phyloP scores from a whole-genome alignment of 2,888 invertebrate genomes.

The Aricia artaxerxes region DNA sequence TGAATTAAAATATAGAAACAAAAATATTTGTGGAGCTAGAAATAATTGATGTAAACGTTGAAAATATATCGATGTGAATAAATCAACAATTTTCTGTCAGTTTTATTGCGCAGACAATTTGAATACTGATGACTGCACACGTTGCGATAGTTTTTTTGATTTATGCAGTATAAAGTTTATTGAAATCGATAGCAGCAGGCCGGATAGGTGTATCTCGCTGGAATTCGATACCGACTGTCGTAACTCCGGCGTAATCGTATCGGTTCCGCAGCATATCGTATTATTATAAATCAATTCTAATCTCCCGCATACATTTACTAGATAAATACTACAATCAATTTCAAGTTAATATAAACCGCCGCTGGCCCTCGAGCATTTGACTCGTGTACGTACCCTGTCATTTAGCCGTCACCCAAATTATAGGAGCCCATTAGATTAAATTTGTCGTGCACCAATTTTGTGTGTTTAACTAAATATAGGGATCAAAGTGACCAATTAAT shows the following conservation, averaged over 20 bases:
- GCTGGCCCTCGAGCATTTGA: background rate
- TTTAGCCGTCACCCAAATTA: conserved; percentile 4
- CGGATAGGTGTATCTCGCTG: background rate
- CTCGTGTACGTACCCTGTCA: conserved; percentile 1
- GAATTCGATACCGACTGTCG: conserved; percentile 23
- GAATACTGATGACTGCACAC: background rate
- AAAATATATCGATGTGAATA: background rate
- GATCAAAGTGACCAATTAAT: conserved; percentile 5
- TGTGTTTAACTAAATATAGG: conserved; percentile 4
- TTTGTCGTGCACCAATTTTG: conserved; percentile 1
- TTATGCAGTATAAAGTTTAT: background rate
- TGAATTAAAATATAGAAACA: background rate
- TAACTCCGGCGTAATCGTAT: conserved; percentile 23
- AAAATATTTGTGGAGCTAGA: background rate
- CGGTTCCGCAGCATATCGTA: conserved; percentile 18
- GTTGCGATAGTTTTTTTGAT: background rate
- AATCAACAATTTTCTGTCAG: background rate
- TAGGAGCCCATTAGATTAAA: background rate
- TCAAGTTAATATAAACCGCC: conserved; percentile 1
- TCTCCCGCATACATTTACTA: conserved; percentile 18
- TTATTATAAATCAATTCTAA: conserved; percentile 26
- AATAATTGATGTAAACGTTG: background rate
- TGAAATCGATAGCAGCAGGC: background rate
- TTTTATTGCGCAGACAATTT: conserved; percentile 9
- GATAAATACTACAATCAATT: conserved; percentile 25